Conservation (phyloP, 2,113 vertebrate species). For the Chaetodon auriga region DNA sequence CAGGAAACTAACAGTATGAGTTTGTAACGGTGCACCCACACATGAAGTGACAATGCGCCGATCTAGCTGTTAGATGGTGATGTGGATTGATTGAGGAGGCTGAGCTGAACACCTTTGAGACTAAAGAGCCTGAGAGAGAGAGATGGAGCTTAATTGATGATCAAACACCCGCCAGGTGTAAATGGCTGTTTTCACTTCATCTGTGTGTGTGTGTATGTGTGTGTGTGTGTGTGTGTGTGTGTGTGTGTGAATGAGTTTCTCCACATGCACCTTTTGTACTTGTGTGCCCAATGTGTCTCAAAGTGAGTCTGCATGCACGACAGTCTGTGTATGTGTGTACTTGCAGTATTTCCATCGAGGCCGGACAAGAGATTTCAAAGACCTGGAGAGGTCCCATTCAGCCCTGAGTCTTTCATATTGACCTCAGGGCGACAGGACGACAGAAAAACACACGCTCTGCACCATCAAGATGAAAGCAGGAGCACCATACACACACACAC, state of each 20-base stretch:
- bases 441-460: conserved; percentile 58
- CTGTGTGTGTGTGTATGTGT: too few relatives aligned
- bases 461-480: conserved; percentile 77
- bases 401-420: conserved; percentile 81
- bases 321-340: conserved; percentile 31
- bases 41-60: conserved; percentile 13
- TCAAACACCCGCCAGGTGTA: conserved; percentile 83
- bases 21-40: conserved; percentile 3
- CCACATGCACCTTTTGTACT: conserved; percentile 62
- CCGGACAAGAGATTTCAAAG: conserved; percentile 71
- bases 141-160: conserved; percentile 81
- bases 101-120: conserved; percentile 46
- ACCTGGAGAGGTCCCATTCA: conserved; percentile 79
- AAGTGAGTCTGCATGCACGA: conserved; percentile 38
- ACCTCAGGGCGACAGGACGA: conserved; percentile 73
- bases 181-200: conserved; percentile 72
- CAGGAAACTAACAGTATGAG: not conserved
- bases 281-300: conserved; percentile 3
- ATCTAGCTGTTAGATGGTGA: conserved; percentile 29
- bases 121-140: conserved; percentile 64
- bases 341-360: conserved; percentile 57
- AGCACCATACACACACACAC: conserved; percentile 40
- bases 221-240: conserved; percentile 21
- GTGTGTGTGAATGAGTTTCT: conserved; percentile 47
- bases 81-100: conserved; percentile 46